These are phyloP conservation scores for Helicoverpa armigera DNA, from an alignment of 1,140 invertebrate species.

Conservation along the genomic window DNA sequence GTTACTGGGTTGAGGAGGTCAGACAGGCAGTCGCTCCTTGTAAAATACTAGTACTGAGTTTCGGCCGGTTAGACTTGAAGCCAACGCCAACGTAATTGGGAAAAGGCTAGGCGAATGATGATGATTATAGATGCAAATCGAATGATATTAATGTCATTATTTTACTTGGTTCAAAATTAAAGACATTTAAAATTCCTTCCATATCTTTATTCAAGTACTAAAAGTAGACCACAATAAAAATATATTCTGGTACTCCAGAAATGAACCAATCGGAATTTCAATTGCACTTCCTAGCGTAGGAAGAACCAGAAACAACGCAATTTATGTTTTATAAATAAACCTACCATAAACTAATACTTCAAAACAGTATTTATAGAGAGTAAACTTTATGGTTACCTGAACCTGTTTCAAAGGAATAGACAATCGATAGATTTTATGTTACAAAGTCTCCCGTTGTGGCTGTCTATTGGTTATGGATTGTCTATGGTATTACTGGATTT, in stretches of 20 bases:
- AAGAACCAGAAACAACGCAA: not conserved
- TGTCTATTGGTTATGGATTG: not conserved
- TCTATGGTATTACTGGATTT: not conserved
- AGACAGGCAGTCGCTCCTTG: too few species aligned
- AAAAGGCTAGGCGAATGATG: too few species aligned
- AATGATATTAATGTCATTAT: too few species aligned
- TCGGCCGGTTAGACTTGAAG: too few species aligned
- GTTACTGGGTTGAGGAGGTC: too few species aligned
- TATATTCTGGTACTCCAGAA: not conserved
- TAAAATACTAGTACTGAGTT: too few species aligned
- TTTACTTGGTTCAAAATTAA: too few species aligned
- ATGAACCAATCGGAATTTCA: not conserved
- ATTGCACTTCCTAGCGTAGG: not conserved
- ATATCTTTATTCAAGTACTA: not conserved
- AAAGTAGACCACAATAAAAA: not conserved
- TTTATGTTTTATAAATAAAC: slow-evolving; percentile 31
- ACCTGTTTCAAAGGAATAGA: not conserved
- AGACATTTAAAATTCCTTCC: not conserved
- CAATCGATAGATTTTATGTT: not conserved
- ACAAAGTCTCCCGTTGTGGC: not conserved
- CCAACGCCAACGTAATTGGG: too few species aligned
- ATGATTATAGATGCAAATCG: too few species aligned
- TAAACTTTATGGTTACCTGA: slow-evolving; percentile 9
- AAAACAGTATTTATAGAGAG: slow-evolving; percentile 29
- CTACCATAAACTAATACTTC: slow-evolving; percentile 33